Evolutionary conservation across 2,797 vertebrate genomes (phyloP).

Genomic region (Betta splendens): DNA sequence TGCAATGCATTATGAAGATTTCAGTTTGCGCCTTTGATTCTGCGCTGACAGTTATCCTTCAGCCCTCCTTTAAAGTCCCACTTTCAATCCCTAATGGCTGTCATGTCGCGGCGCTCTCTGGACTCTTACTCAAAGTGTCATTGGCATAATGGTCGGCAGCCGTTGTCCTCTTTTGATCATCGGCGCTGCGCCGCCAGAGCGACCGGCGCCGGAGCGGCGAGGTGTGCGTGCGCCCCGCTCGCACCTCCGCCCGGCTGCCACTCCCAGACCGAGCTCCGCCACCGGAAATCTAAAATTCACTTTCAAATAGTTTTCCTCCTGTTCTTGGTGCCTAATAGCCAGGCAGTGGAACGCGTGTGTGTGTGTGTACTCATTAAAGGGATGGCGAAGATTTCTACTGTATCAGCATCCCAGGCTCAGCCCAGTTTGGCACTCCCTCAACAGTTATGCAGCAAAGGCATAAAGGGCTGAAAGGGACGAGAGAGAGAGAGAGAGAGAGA

Average conservation of each 20-base stretch:
- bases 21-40: slow-evolving; percentile 86
- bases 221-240: slow-evolving; percentile 61
- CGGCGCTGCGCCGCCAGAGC: slow-evolving; percentile 79
- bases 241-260: slow-evolving; percentile 70
- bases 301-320: slow-evolving; percentile 85
- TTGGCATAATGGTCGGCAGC: slow-evolving; percentile 88
- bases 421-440: slow-evolving; percentile 70
- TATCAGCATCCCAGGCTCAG: slow-evolving; percentile 81
- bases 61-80: slow-evolving; percentile 87
- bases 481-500: slow-evolving; percentile 38
- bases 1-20: slow-evolving; percentile 86
- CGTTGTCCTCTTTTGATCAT: slow-evolving; percentile 88
- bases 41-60: slow-evolving; percentile 87
- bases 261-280: slow-evolving; percentile 78
- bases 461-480: slow-evolving; percentile 48
- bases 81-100: slow-evolving; percentile 89
- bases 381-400: slow-evolving; percentile 76
- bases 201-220: slow-evolving; percentile 77
- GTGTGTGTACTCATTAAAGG: slow-evolving; percentile 81
- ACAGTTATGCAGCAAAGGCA: slow-evolving; percentile 65
- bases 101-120: slow-evolving; percentile 86
- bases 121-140: slow-evolving; percentile 90
- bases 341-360: slow-evolving; percentile 59
- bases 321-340: slow-evolving; percentile 82
- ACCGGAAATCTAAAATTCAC: slow-evolving; percentile 89